Conservation (phyloP, 1,140 invertebrate species). For the Drosophila baimaii region DNA sequence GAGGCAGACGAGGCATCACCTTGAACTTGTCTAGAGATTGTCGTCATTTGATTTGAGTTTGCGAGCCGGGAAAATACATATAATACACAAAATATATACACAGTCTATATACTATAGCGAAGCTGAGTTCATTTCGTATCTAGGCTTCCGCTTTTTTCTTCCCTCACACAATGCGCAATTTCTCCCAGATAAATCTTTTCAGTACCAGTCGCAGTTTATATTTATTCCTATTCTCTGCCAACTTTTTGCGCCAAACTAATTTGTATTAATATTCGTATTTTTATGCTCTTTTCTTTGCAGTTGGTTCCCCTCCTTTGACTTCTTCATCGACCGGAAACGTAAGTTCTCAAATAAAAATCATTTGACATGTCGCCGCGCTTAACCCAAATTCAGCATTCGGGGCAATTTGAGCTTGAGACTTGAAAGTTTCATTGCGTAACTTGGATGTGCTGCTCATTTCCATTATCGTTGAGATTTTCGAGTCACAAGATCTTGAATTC, state of each 20-base stretch:
- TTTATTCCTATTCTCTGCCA: conserved; percentile 35
- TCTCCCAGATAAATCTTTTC: conserved; percentile 62
- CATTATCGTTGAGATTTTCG: conserved; percentile 51
- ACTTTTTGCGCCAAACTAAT: conserved; percentile 34
- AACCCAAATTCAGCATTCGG: conserved; percentile 49
- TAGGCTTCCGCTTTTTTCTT: conserved; percentile 55
- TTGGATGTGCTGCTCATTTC: conserved; percentile 45
- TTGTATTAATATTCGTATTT: conserved; percentile 50
- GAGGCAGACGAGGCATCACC: conserved; percentile 43
- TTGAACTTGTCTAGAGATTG: conserved; percentile 69
- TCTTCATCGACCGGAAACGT: conserved; percentile 60
- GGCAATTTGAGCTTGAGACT: conserved; percentile 34
- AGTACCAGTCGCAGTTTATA: conserved; percentile 23
- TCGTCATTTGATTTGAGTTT: conserved; percentile 40
- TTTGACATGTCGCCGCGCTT: conserved; percentile 32
- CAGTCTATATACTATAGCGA: conserved; percentile 1
- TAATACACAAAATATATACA: conserved; percentile 7
- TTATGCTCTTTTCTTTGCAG: conserved; percentile 46
- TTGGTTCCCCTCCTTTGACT: conserved; percentile 18
- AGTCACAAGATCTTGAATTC: conserved; percentile 57
- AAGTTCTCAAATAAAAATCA: conserved; percentile 42
- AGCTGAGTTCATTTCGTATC: conserved; percentile 37
- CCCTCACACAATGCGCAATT: conserved; percentile 65
- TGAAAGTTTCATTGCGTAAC: conserved; percentile 49
- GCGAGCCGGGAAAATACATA: conserved; percentile 29